Evolutionary conservation across 2,113 vertebrate genomes (phyloP).

Genomic region (Erythrocercus mccallii): DNA sequence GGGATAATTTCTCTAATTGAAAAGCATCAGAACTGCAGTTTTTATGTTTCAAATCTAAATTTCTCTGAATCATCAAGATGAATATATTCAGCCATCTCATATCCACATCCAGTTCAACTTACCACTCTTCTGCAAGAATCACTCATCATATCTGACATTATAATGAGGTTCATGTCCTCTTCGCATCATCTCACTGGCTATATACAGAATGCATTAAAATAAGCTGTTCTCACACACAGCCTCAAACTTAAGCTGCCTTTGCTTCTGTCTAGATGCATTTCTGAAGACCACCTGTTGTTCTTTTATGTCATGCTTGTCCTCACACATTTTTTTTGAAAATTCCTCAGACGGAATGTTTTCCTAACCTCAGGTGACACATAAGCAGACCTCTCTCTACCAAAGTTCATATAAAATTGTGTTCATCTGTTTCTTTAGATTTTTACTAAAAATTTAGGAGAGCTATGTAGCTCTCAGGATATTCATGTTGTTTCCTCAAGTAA

Average conservation of each 20-base stretch:
- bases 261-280: not conserved
- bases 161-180: not conserved
- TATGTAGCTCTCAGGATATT: not conserved
- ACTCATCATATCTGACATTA: constrained; percentile 6
- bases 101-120: not conserved
- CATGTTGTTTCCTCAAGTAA: not conserved
- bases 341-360: not conserved
- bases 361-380: not conserved
- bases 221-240: not conserved
- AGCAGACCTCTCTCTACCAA: not conserved
- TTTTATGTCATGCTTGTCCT: not conserved
- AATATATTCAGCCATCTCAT: not conserved
- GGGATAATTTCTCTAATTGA: not conserved
- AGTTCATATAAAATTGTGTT: not conserved
- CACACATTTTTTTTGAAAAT: not conserved
- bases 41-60: not conserved
- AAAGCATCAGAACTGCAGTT: constrained; percentile 2
- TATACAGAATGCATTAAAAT: not conserved
- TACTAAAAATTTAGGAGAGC: not conserved
- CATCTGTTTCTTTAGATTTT: not conserved
- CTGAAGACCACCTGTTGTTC: constrained; percentile 12
- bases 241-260: not conserved
- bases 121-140: not conserved
- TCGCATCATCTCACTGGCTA: not conserved
- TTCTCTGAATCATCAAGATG: not conserved